A percentile compares a stretch with the other conserved stretches of the same genome.
These are phyloP conservation scores for Wasmannia auropunctata DNA, from an alignment of 1,140 invertebrate species.

Conservation along the genomic window DNA sequence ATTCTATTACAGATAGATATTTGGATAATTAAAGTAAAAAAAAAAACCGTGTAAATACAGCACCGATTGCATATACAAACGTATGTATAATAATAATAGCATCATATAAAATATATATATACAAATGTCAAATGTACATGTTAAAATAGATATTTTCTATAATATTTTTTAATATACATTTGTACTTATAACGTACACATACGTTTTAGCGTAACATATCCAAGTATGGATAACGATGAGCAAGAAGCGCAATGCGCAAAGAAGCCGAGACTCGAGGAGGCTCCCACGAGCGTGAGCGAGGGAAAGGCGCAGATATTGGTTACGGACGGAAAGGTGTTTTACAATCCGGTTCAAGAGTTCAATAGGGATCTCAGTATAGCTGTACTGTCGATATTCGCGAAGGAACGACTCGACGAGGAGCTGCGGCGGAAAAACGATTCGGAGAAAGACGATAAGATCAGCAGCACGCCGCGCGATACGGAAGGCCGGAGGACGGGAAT, in stretches of 20 bases:
- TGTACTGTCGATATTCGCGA: constrained; percentile 82
- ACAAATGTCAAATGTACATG: no score
- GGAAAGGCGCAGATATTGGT: constrained; percentile 91
- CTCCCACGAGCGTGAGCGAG: constrained; percentile 87
- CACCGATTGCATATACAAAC: no score
- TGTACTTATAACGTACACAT: neutral
- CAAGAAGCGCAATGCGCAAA: constrained; percentile 53
- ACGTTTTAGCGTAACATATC: neutral
- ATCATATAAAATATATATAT: no score
- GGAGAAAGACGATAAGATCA: constrained; percentile 60
- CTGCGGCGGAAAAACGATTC: constrained; percentile 67
- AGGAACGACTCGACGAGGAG: constrained; percentile 69
- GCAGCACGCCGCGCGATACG: constrained; percentile 24
- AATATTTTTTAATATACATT: neutral
- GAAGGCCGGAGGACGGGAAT: constrained; percentile 86
- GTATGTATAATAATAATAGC: no score
- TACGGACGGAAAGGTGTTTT: constrained; percentile 93
- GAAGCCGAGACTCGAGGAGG: constrained; percentile 53
- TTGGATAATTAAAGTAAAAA: neutral
- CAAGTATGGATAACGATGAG: constrained; percentile 57
- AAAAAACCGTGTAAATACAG: neutral
- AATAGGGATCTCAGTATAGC: constrained; percentile 93
- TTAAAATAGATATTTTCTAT: no score
- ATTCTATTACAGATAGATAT: neutral
- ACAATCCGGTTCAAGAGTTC: constrained; percentile 99